Evolutionary conservation across 2,888 invertebrate genomes (phyloP).

Genomic region (Athripsodes cinereus): DNA sequence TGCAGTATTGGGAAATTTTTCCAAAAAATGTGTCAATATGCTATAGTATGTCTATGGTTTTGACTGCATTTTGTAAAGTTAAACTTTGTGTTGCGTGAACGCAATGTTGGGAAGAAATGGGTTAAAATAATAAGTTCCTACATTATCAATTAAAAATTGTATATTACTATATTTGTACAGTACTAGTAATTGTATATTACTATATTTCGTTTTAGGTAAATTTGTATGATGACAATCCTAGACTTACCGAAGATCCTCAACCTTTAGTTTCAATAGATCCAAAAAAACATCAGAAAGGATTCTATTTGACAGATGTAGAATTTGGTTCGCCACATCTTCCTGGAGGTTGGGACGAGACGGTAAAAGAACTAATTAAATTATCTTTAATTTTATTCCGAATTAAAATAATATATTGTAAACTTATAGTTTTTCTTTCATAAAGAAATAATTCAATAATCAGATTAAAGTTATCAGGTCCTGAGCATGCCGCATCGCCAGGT

Average conservation of each 20-base stretch:
- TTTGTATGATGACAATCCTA: conserved; percentile 22
- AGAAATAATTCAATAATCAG: neutral
- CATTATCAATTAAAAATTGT: too few relatives aligned
- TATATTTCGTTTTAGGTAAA: conserved; percentile 19
- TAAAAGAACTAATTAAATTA: neutral
- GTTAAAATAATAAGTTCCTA: too few relatives aligned
- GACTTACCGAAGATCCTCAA: neutral
- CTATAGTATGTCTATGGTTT: too few relatives aligned
- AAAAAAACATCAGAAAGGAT: conserved; percentile 34
- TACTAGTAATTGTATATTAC: too few relatives aligned
- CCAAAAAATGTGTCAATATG: too few relatives aligned
- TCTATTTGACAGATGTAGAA: conserved; percentile 37
- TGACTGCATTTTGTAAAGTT: too few relatives aligned
- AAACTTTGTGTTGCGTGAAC: too few relatives aligned
- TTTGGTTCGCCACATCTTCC: conserved; percentile 36
- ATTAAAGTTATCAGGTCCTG: conserved; percentile 9
- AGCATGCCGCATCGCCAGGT: conserved; percentile 1
- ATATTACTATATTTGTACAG: too few relatives aligned
- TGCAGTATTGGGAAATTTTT: too few relatives aligned
- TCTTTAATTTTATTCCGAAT: too few relatives aligned
- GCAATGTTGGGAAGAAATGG: too few relatives aligned
- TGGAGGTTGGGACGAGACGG: conserved; percentile 33
- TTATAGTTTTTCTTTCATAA: neutral
- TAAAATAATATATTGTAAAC: neutral
- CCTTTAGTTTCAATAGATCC: conserved; percentile 12